Base-by-base conservation (phyloP, 2,113 vertebrate species). In the Apodemus speciosus region DNA sequence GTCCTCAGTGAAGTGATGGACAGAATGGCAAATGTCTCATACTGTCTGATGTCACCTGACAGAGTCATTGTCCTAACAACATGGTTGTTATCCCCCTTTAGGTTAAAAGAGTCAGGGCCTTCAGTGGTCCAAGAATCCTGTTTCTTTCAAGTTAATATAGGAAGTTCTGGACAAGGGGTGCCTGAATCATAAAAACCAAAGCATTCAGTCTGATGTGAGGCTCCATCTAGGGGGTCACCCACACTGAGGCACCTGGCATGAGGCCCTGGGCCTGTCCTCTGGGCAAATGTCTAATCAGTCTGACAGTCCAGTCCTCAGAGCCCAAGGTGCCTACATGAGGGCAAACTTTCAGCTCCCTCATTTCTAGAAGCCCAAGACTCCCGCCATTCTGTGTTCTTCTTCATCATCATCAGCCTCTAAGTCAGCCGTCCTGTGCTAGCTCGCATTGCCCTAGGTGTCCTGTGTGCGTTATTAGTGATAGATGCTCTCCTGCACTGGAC, bases 111-210 rank as follows among this genome's bases (percentile, higher is more conserved):
- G 94, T 95, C 73, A 46, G 46, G 93, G 73, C 21, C 0, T 83
- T 95, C 2, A 58, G 11, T 7, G 13, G 43, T 16, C 16, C 53
- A 46, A 66, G 27, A 96, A 95, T 96, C 95, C 90, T 97, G 88
- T 75, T 71, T 90, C 95, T 96, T 98, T 97, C 97, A 92, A 86
- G 96, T 96, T 97, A 97, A 95, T 93, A 43, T 8, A 90, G 80
- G 85, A 97, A 90, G 93, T 94, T 97, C 96, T 94, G 88, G 84
- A 97, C 85, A 93, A 86, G 90, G 94, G 94, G 85, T 85, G 69
- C 80, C 72, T 18, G 81, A 89, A 51, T 27, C 90, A 92, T 73
- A 46, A 94, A 96, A 97, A 84, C 94, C 75, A 95, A 91, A 92
- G 8, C 88, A 89, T 38, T 85, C 75, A n/a, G 49, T 97, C 75